Percentiles rank a stretch among this genome's conserved stretches.
Conservation (phyloP, 2,888 invertebrate genomes). For the Lordiphosa fenestrarum region DNA sequence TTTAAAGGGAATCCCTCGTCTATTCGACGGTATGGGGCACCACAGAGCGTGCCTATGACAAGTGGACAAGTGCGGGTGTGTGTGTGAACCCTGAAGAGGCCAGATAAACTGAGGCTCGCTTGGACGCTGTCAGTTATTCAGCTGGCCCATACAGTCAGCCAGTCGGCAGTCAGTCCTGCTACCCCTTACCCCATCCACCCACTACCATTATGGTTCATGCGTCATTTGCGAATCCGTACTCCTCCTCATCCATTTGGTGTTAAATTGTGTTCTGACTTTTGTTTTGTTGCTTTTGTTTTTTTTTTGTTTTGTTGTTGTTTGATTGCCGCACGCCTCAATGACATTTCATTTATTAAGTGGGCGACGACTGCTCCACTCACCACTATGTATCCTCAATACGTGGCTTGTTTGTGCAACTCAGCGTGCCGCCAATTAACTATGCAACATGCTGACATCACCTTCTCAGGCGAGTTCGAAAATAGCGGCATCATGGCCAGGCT, state of each 20-base stretch:
- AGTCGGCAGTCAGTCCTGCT: slow-evolving; percentile 18
- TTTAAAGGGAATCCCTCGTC: background rate
- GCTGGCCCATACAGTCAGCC: slow-evolving; percentile 31
- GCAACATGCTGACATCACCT: slow-evolving; percentile 69
- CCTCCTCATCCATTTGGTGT: slow-evolving; percentile 25
- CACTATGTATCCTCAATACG: slow-evolving; percentile 8
- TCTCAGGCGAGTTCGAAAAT: slow-evolving; percentile 20
- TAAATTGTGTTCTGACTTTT: slow-evolving; percentile 61
- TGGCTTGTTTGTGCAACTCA: slow-evolving; percentile 55
- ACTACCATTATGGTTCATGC: slow-evolving; percentile 20
- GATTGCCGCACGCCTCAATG: slow-evolving; percentile 73
- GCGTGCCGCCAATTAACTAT: slow-evolving; percentile 69
- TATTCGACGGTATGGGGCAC: background rate
- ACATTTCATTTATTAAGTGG: slow-evolving; percentile 76
- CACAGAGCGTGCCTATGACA: slow-evolving; percentile 57
- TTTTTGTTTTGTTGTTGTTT: slow-evolving; percentile 63
- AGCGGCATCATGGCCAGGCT: slow-evolving; percentile 59
- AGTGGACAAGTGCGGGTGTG: slow-evolving; percentile 41
- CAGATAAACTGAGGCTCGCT: slow-evolving; percentile 56
- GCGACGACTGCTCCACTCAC: slow-evolving; percentile 29
- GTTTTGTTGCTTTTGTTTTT: slow-evolving; percentile 47
- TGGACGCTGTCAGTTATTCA: slow-evolving; percentile 38
- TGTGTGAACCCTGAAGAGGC: slow-evolving; percentile 27
- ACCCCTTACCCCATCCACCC: background rate
- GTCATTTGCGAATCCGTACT: slow-evolving; percentile 33